Base-by-base conservation (phyloP, 2,888 invertebrate species). In the Sepioteuthis lessoniana region DNA sequence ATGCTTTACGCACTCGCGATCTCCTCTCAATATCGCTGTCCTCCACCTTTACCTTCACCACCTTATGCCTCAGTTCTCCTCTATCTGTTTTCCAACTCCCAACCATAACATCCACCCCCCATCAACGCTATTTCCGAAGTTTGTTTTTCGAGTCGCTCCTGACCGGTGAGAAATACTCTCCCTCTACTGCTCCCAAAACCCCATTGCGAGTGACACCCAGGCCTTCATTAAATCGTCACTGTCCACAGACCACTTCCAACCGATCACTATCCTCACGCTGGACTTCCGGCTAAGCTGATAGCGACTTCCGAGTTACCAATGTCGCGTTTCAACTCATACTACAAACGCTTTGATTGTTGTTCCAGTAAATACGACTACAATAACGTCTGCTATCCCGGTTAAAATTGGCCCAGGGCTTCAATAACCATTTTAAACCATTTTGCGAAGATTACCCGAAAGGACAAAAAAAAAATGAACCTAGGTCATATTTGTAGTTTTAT, bases 221-320 rank as follows among this genome's bases (percentile, higher is more conserved):
- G 76, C n/a, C 76, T 76, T 35, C 76, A 76, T 76, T 76, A 76
- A 76, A 76, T 76, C n/a, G n/a, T 76, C 76, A 76, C 76, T 19
- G 76, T 76, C n/a, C 76, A n/a, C 35, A 1, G 76, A 76, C 76
- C 35, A n/a, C n/a, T 76, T 76, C 35, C 35, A 76, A 76, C 76
- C 13, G 76, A 35, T n/a, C 76, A 13, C 76, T 35, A 76, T 76
- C 76, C n/a, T 76, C 76, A n/a, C 13, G n/a, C n/a, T 76, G 76
- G n/a, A n/a, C 76, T 76, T 76, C 76, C 76, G n/a, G 76, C n/a
- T 76, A 76, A 76, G n/a, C 35, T 76, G 76, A 35, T 76, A 76
- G 16, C n/a, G n/a, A 76, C n/a, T n/a, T 76, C 76, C 76, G n/a
- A n/a, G 76, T 76, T 76, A n/a, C 76, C 76, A 35, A 76, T 76